phyloP scores from a whole-genome alignment of 2,797 vertebrate genomes.

The Margarornis squamiger region DNA sequence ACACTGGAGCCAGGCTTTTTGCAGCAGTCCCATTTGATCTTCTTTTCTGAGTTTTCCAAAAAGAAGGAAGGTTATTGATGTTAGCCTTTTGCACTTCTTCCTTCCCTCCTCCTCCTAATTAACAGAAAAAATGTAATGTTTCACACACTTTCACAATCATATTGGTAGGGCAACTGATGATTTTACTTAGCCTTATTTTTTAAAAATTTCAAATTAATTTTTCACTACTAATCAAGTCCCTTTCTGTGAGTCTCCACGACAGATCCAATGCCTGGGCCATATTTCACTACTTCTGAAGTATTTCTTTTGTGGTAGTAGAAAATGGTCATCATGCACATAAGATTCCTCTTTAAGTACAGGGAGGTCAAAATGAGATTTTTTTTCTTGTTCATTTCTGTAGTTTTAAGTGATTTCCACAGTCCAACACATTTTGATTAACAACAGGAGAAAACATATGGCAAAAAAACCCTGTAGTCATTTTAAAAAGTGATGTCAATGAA shows the following conservation, averaged over 20 bases:
- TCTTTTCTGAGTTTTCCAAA: not conserved
- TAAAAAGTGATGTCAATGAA: not conserved
- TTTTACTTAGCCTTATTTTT: not conserved
- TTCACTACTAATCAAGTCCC: not conserved
- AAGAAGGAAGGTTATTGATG: not conserved
- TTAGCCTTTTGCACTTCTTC: not conserved
- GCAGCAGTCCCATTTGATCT: not conserved
- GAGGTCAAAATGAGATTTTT: not conserved
- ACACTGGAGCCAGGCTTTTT: not conserved
- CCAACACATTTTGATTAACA: not conserved
- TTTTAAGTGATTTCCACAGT: not conserved
- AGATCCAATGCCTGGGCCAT: not conserved
- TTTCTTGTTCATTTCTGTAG: not conserved
- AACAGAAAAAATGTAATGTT: not conserved
- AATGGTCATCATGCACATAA: accelerated
- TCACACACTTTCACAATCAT: not conserved
- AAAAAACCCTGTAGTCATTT: not conserved
- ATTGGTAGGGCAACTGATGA: not conserved
- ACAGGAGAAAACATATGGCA: not conserved
- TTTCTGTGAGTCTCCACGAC: not conserved
- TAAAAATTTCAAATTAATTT: not conserved
- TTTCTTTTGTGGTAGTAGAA: not conserved
- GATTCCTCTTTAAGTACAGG: not conserved
- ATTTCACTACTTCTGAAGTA: not conserved
- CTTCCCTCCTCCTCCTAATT: not conserved